phyloP scores from a whole-genome alignment of 2,888 invertebrate genomes.

The Perizoma flavofasciatum region DNA sequence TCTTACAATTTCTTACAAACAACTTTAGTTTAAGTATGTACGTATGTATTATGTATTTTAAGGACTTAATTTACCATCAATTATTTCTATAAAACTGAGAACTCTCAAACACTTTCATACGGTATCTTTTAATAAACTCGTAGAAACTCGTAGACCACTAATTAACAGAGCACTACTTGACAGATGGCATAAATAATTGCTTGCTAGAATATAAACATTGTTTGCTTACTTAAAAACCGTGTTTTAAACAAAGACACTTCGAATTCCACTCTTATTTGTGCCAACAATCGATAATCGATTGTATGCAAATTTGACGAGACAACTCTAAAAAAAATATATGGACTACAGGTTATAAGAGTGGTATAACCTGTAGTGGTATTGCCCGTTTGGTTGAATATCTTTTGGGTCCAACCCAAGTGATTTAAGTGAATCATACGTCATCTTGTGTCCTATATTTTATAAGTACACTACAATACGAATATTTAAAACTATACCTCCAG shows the following conservation, averaged over 20 bases:
- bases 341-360: neutral
- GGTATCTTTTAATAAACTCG: neutral
- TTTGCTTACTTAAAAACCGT: neutral
- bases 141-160: neutral
- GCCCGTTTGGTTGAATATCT: too few relatives aligned
- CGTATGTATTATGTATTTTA: too few relatives aligned
- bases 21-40: too few relatives aligned
- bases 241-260: neutral
- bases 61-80: too few relatives aligned
- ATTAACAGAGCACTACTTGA: constrained; percentile 13
- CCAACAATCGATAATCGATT: constrained; percentile 46
- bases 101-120: too few relatives aligned
- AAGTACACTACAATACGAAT: too few relatives aligned
- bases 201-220: constrained; percentile 8
- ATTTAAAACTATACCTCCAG: too few relatives aligned
- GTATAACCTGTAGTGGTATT: neutral
- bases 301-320: constrained; percentile 41
- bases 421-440: too few relatives aligned
- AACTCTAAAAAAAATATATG: constrained; percentile 15
- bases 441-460: too few relatives aligned
- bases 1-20: too few relatives aligned
- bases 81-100: too few relatives aligned
- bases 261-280: constrained; percentile 1
- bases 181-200: constrained; percentile 36
- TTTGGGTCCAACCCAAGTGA: too few relatives aligned